These are phyloP conservation scores for Leptinotarsa haldemani DNA, from an alignment of 2,888 invertebrate species.

Conservation along the genomic window DNA sequence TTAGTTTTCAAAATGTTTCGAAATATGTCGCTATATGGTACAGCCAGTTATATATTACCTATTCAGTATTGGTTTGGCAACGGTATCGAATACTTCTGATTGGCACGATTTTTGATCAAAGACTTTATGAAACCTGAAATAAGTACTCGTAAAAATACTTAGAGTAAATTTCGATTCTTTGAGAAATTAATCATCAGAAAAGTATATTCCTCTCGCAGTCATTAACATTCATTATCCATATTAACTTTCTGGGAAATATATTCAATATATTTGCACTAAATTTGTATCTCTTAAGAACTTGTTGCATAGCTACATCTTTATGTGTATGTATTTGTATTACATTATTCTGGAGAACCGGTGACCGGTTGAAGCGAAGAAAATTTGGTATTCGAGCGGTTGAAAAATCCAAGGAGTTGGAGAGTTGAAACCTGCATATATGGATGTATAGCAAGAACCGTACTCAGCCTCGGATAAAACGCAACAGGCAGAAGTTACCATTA, in stretches of 20 bases:
- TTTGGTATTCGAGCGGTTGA: too few species aligned
- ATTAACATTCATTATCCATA: not conserved
- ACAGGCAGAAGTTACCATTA: too few species aligned
- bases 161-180: not conserved
- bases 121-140: slow-evolving; percentile 66
- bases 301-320: too few species aligned
- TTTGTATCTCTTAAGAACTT: too few species aligned
- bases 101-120: slow-evolving; percentile 65
- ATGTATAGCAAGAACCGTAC: too few species aligned
- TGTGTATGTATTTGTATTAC: too few species aligned
- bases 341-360: too few species aligned
- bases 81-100: slow-evolving; percentile 64
- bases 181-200: not conserved
- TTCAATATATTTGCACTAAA: not conserved
- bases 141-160: not conserved
- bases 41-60: slow-evolving; percentile 59
- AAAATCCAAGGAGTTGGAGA: too few species aligned
- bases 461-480: too few species aligned
- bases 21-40: too few species aligned
- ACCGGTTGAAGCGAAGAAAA: too few species aligned
- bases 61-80: slow-evolving; percentile 67
- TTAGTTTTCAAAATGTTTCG: not conserved
- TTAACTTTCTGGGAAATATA: not conserved
- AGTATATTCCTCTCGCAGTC: not conserved
- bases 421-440: too few species aligned